Evolutionary conservation across 1,140 invertebrate genomes (phyloP).

Genomic region (Muscidifurax raptorellus): DNA sequence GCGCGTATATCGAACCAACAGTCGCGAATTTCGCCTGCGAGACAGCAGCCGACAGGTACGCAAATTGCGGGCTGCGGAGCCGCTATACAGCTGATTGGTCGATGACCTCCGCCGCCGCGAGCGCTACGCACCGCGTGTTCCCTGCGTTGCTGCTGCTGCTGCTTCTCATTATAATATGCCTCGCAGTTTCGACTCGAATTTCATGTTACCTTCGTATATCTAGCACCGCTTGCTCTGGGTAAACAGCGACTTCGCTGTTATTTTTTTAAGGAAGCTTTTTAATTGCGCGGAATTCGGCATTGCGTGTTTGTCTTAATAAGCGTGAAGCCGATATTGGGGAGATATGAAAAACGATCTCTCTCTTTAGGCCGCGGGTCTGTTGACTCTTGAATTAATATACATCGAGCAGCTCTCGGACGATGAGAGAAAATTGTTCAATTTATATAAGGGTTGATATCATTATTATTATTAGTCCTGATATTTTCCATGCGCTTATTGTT

Average conservation of each 20-base stretch:
- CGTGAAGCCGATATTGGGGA: too few relatives aligned
- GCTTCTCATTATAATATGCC: neutral
- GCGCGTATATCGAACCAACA: conserved; percentile 63
- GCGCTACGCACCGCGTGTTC: neutral
- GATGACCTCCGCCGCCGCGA: conserved; percentile 13
- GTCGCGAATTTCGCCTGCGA: conserved; percentile 54
- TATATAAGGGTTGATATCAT: neutral
- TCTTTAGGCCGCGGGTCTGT: neutral
- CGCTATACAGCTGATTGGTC: conserved; percentile 31
- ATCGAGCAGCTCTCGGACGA: neutral
- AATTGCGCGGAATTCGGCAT: neutral
- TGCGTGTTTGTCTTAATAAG: neutral
- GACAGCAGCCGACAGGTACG: conserved; percentile 36
- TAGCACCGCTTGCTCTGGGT: neutral
- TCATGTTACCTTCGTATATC: neutral
- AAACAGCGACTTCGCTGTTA: neutral
- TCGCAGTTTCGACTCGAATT: conserved; percentile 8
- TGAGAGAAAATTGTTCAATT: neutral
- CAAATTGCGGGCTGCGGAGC: conserved; percentile 9
- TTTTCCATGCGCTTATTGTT: neutral
- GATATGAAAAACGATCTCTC: neutral
- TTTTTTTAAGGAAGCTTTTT: neutral
- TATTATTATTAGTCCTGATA: neutral
- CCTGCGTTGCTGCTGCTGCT: neutral
- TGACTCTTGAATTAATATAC: neutral